Base-by-base conservation (phyloP, 2,888 invertebrate species). In the Brenthis hecate region DNA sequence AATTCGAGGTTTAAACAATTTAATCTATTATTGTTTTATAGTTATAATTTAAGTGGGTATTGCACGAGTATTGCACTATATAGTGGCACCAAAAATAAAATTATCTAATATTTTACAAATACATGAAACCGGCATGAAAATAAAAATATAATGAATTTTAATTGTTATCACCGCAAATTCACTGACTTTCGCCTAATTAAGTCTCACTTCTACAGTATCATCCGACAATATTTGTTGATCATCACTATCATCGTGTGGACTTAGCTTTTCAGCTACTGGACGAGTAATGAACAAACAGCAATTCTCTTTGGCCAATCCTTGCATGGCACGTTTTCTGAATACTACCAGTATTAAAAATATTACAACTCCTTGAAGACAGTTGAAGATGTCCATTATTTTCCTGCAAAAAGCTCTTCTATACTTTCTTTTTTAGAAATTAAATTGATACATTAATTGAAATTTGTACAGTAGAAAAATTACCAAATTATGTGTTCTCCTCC, bases 331-430 rank as follows among this genome's bases (percentile, higher is more conserved):
- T 74, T 91, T 93, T 71, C 95, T 84, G 57, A 94, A 88, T 19
- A 94, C 84, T 6, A 95, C 94, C 63, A 95, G 82, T 28, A 95
- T 86, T 36, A 95, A 72, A 82, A 95, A 95, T 79, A 95, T 94
- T 43, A 95, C 84, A 6, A 95, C 82, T 0, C 95, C 95, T 92
- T 95, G 95, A 6, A 95, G 87, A 43, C 94, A 92, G 85, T 95
- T 95, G 77, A 95, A 88, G 13, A 91, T 91, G 84, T 95, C 95
- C 79, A 94, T 94, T 55, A 95, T 88, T 78, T 92, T 87, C 95
- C 95, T 95, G 47, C 32, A 66, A 61, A 11, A 28, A 13, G 5
- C 28, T 32, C 13, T 32, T 32, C 14, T 11, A 11, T 19, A 13
- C 2, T 16, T 32, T 14, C 28, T 2, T 28, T 13, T 6, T 1